These are phyloP conservation scores for Columba janthina DNA, from an alignment of 2,113 vertebrate genomes.

Conservation along the genomic window DNA sequence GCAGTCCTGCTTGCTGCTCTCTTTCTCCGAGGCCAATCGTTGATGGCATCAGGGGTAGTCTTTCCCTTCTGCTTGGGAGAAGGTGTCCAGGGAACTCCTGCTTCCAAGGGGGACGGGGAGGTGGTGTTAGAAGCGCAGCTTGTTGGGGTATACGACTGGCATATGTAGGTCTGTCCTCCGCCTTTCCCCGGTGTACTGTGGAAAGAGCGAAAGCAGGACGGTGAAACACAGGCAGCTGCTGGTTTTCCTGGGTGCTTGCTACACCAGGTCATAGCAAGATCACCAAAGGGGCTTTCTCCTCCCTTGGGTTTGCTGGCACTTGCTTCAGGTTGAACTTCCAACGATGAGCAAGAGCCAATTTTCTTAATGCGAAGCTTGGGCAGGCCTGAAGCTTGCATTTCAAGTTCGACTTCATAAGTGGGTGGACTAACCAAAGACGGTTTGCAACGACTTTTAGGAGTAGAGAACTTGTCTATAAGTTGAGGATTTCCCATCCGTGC, in stretches of 20 bases:
- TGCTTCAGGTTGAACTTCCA: conserved; percentile 39
- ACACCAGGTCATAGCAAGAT: conserved; percentile 57
- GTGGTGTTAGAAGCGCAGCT: conserved; percentile 66
- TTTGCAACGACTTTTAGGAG: conserved; percentile 23
- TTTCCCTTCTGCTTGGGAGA: conserved; percentile 88
- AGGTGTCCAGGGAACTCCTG: conserved; percentile 78
- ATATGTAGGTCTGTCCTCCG: conserved; percentile 88
- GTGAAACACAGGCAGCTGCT: conserved; percentile 78
- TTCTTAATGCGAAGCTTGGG: conserved; percentile 90
- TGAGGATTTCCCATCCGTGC: conserved; percentile 74
- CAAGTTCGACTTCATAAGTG: conserved; percentile 86
- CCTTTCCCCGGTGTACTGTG: conserved; percentile 85
- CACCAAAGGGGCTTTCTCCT: conserved; percentile 70
- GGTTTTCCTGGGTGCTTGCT: conserved; percentile 68
- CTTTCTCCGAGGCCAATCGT: conserved; percentile 91
- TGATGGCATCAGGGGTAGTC: conserved; percentile 85
- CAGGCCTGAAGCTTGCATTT: conserved; percentile 88
- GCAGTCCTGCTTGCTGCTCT: conserved; percentile 72
- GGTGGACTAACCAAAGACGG: conserved; percentile 8
- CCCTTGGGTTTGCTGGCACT: conserved; percentile 53
- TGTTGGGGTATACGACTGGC: conserved; percentile 92
- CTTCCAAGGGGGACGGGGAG: conserved; percentile 75
- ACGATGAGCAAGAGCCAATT: conserved; percentile 66
- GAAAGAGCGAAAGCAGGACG: conserved; percentile 73
- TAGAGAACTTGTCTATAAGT: conserved; percentile 18